phyloP scores from a whole-genome alignment of 2,113 vertebrate species.

The Pygathrix nemaeus region DNA sequence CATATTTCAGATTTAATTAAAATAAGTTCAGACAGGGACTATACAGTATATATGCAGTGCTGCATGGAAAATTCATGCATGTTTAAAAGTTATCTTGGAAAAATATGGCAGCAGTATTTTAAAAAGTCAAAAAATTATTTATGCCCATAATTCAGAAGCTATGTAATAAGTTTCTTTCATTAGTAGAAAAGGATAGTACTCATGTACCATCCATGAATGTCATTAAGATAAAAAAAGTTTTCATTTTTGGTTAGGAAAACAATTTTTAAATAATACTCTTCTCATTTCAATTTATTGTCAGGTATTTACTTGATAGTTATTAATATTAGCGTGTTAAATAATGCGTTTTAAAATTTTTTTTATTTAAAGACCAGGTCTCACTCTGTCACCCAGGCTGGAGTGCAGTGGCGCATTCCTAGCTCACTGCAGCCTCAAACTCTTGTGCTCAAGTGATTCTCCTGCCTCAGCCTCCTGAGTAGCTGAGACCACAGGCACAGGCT shows the following conservation, averaged over 20 bases:
- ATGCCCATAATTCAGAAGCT: constrained; percentile 23
- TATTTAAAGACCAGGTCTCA: too few relatives aligned
- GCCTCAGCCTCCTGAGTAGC: too few relatives aligned
- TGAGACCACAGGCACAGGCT: too few relatives aligned
- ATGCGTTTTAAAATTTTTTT: neutral
- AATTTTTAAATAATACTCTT: neutral
- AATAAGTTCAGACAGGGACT: neutral
- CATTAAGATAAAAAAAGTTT: neutral
- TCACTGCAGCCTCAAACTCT: too few relatives aligned
- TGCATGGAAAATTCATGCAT: neutral
- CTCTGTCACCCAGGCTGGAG: too few relatives aligned
- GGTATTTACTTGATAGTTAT: neutral
- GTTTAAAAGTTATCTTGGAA: neutral
- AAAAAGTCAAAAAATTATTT: neutral
- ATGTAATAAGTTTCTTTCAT: constrained; percentile 19
- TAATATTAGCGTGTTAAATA: neutral
- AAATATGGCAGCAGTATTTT: constrained; percentile 16
- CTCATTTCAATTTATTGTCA: neutral
- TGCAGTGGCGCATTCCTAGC: too few relatives aligned
- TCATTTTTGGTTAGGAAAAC: neutral
- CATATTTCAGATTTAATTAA: constrained; percentile 17
- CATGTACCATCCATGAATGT: neutral
- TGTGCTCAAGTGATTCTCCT: too few relatives aligned
- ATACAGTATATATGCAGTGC: neutral
- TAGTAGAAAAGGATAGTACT: neutral